Base-by-base conservation (phyloP, 92 coral and sea anemone species). In the Zoanthus solanderi region DNA sequence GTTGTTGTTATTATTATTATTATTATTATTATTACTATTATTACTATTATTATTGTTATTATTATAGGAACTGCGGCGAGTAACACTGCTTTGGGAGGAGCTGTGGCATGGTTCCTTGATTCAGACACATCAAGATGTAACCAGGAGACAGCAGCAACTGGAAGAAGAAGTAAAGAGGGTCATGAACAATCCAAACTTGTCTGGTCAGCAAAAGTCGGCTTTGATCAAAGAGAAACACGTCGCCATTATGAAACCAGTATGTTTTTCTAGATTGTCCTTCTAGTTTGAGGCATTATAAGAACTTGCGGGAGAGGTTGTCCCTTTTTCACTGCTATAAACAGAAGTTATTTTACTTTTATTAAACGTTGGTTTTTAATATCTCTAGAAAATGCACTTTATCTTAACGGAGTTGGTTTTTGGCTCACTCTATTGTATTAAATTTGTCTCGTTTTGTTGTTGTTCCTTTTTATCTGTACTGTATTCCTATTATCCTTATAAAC, bases 221-320 rank as follows among this genome's bases (percentile, higher is more conserved):
- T 80, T 97, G 88, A 94, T 97, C 73, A 93, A 89, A 69, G 99
- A 94, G 85, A 97, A 97, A 71, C 99, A 97, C 32, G 65, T 95
- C 53, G 99, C 99, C 31, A 92, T 97, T 45, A 97, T 97, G 99
- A 97, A 95, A 84, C 99, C 99, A 0, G 99, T 97, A 77, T 94
- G 99, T 92, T 58, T 32, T 77, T 71, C 14, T 15, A n/a, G 4
- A 46, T n/a, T 81, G 29, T 79, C 42, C 3, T 1, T 0, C 34
- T 42, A 15, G 11, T 12, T 46, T 34, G n/a, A 0, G 2, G 10
- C 16, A 4, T 37, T 76, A 8, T 12, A 50, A 11, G 9, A 11
- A 50, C 56, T 0, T 7, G 5, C 9, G 9, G 6, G 5, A 11
- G 56, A 50, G 56, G 12, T 11, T 3, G 56, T 7, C 56, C n/a